Conservation (phyloP, 2,113 vertebrate species). For the Cacatua alba region DNA sequence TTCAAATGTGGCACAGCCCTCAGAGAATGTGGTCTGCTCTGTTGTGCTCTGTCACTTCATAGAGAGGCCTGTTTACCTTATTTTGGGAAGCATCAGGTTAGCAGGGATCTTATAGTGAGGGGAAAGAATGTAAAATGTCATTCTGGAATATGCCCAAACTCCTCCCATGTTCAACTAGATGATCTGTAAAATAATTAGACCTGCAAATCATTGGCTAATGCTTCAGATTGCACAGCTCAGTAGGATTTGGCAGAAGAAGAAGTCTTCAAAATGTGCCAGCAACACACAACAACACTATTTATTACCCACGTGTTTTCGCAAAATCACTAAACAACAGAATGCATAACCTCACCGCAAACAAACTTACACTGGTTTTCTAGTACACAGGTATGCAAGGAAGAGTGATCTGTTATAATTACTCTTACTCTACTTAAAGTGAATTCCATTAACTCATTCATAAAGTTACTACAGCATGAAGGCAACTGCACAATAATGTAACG, state of each 20-base stretch:
- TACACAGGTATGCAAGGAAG: neutral
- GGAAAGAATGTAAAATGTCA: neutral
- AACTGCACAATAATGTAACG: neutral
- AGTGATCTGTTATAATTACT: neutral
- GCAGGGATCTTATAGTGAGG: neutral
- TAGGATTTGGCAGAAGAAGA: neutral
- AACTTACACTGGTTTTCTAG: neutral
- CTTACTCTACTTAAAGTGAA: neutral
- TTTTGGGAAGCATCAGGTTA: neutral
- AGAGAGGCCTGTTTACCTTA: neutral
- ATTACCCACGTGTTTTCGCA: neutral
- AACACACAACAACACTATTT: neutral
- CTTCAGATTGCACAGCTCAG: constrained; percentile 10
- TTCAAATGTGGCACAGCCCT: neutral
- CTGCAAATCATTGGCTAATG: constrained; percentile 19
- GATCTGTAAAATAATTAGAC: constrained; percentile 22
- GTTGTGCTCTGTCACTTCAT: neutral
- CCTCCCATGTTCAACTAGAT: neutral
- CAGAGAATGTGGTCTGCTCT: neutral
- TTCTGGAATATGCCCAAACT: constrained; percentile 20
- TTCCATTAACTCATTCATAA: neutral
- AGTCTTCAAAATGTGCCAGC: constrained; percentile 9
- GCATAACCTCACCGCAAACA: neutral
- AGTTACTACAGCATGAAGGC: neutral
- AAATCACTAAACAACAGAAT: neutral